Evolutionary conservation across 2,797 vertebrate species (phyloP).

Genomic region (Crenichthys baileyi): DNA sequence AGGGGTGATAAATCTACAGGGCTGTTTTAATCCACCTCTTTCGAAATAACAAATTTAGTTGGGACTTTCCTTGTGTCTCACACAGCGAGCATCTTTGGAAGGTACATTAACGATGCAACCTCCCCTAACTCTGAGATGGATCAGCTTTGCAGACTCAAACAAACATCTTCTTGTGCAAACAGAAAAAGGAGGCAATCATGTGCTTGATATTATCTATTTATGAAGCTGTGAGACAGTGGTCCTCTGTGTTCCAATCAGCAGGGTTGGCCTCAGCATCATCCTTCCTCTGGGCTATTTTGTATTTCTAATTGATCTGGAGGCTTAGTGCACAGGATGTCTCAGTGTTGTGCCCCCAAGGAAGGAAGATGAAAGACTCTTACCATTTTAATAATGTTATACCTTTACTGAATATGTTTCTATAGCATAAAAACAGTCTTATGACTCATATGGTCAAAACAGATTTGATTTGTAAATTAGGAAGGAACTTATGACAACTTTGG

Average conservation of each 20-base stretch:
- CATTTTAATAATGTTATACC: neutral
- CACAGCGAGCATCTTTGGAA: constrained; percentile 8
- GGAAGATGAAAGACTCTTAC: neutral
- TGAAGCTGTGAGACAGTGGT: constrained; percentile 66
- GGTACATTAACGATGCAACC: constrained; percentile 24
- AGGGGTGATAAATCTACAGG: neutral
- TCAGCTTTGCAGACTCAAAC: constrained; percentile 50
- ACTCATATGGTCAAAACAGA: constrained; percentile 7
- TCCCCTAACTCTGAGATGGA: constrained; percentile 31
- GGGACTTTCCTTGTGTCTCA: constrained; percentile 57
- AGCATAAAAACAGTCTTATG: constrained; percentile 2
- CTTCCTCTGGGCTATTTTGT: constrained; percentile 35
- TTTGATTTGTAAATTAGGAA: neutral
- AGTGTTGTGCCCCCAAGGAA: constrained; percentile 5
- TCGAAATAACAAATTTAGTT: neutral
- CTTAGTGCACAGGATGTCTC: constrained; percentile 5
- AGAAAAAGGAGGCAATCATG: constrained; percentile 65
- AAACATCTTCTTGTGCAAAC: constrained; percentile 68
- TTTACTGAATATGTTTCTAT: neutral
- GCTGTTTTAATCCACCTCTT: constrained; percentile 3
- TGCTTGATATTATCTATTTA: constrained; percentile 74
- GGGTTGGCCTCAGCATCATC: constrained; percentile 27
- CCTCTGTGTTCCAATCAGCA: constrained; percentile 63
- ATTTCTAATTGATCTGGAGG: constrained; percentile 25
- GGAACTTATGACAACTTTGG: constrained; percentile 3